These are phyloP conservation scores for Halictus quadricinctus DNA, from an alignment of 2,888 invertebrate species.

Conservation along the genomic window DNA sequence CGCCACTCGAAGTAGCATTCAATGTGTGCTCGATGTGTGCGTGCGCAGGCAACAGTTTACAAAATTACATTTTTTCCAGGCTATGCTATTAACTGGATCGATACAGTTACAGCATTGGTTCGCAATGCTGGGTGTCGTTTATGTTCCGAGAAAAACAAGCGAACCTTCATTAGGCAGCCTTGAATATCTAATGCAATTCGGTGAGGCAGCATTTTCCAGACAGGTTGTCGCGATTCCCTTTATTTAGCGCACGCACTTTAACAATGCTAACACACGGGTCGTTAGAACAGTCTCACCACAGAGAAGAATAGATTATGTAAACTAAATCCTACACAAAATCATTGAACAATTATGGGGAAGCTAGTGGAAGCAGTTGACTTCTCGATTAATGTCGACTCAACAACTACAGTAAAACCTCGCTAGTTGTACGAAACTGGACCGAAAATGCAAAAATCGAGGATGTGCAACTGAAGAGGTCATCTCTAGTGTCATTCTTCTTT, in stretches of 20 bases:
- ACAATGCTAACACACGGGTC: neutral
- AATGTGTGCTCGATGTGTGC: neutral
- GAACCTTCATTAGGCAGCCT: conserved; percentile 29
- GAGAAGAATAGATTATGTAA: neutral
- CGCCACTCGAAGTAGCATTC: neutral
- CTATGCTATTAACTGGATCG: conserved; percentile 11
- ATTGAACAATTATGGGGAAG: neutral
- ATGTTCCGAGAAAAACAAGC: conserved; percentile 17
- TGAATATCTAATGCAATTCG: conserved; percentile 16
- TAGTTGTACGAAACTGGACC: neutral
- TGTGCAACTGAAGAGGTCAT: too few species aligned
- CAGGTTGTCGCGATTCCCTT: neutral
- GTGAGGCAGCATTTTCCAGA: neutral
- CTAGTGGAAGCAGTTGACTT: neutral
- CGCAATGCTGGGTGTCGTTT: neutral
- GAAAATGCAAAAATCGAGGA: too few species aligned
- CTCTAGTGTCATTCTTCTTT: too few species aligned
- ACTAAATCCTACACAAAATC: neutral
- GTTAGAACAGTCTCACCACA: neutral
- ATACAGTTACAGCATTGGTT: conserved; percentile 14
- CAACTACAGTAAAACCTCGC: neutral
- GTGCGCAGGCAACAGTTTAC: neutral
- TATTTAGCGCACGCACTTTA: neutral
- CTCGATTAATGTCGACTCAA: neutral
- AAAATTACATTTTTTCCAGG: conserved; percentile 1